Base-by-base conservation (phyloP, 2,888 invertebrate genomes). In the Uloborus plumipes region DNA sequence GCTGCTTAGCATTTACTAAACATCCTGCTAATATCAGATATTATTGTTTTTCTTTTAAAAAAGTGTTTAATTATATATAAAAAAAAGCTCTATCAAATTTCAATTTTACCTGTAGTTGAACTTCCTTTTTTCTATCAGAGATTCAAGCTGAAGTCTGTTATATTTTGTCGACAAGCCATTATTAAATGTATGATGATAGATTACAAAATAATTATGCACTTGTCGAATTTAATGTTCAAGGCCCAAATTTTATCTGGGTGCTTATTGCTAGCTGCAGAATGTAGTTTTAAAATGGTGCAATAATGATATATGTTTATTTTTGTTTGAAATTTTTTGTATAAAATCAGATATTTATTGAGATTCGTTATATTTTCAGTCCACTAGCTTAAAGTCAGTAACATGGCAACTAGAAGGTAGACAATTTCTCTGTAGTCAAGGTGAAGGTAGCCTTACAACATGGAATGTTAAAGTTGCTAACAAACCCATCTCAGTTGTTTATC, bases 371-470 rank as follows among this genome's bases (percentile, higher is more conserved):
- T 59, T 75, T n/a, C 39, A 76, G 76, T 66, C 66, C 75, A 53
- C 66, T 71, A 71, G 18, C 47, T 82, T 82, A 51, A 82, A 71
- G 88, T 96, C 97, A 73, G 93, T 97, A 87, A 93, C 95, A 85
- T 99, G 99, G 99, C 97, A 98, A 89, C 94, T 95, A 90, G 99
- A 99, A 90, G 99, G 98, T 86, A 97, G 97, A 91, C 95, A 96
- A 90, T 95, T 99, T 89, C 95, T 99, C 93, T 95, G 96, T 84
- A 90, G 90, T 87, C 99, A 99, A 90, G 93, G 93, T 53, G 99
- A 99, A 91, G 99, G 99, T 85, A 97, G 96, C 84, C 92, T 99
- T 84, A 94, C 95, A 87, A 95, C 97, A 76, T 99, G 98, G 98
- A 94, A 92, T 88, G 91, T 94, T 83, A 93, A 94, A 88, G 91